Percentiles rank a stretch among this genome's conserved stretches.
These are phyloP conservation scores for Alouatta palliata DNA, from an alignment of 2,113 vertebrate species.

Conservation along the genomic window DNA sequence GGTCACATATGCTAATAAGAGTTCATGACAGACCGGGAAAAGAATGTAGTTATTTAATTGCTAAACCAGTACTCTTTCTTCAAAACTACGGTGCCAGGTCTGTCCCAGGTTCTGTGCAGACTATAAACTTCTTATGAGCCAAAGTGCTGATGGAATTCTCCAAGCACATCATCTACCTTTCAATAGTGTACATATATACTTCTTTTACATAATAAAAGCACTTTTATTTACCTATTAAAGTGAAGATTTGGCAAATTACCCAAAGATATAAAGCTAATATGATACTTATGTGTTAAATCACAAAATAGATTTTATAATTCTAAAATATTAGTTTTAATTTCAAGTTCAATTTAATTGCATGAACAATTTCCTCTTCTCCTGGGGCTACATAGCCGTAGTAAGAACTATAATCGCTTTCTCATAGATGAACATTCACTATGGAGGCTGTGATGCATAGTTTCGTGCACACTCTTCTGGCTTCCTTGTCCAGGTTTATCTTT, in stretches of 20 bases:
- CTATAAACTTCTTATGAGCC: not conserved
- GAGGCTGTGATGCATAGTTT: not conserved
- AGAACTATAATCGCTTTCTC: not conserved
- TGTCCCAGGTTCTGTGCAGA: not conserved
- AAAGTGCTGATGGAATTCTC: not conserved
- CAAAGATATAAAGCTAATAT: conserved; percentile 3
- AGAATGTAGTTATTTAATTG: not conserved
- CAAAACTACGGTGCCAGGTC: not conserved
- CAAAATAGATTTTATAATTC: not conserved
- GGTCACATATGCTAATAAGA: not conserved
- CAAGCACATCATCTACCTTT: not conserved
- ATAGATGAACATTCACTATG: not conserved
- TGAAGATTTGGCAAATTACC: not conserved
- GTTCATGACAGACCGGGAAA: not conserved
- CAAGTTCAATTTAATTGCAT: not conserved
- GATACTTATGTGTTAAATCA: not conserved
- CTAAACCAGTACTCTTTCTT: not conserved
- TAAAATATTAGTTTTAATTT: not conserved
- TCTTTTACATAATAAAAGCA: conserved; percentile 1
- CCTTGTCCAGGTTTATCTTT: not conserved
- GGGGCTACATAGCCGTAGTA: not conserved
- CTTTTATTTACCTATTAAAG: not conserved
- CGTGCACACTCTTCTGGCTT: not conserved
- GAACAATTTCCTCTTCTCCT: not conserved
- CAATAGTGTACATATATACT: rapidly evolving